Conservation (phyloP, 2,888 invertebrate genomes). For the Brassicogethes aeneus region DNA sequence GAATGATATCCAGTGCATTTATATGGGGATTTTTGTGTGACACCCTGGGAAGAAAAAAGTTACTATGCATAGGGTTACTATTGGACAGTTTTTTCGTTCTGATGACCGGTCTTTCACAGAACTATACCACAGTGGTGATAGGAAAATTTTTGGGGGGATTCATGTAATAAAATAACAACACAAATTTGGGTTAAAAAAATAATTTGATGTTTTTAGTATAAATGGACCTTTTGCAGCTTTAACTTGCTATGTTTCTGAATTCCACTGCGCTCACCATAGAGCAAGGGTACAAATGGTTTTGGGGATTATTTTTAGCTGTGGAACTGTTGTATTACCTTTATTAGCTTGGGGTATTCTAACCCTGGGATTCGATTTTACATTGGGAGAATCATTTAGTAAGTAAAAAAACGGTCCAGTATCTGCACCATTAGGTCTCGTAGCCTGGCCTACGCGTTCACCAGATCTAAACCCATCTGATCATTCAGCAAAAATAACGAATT, state of each 20-base stretch:
- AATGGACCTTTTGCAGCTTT: conserved; percentile 68
- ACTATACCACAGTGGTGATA: conserved; percentile 55
- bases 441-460: too few species aligned
- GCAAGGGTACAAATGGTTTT: conserved; percentile 55
- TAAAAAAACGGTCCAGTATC: too few species aligned
- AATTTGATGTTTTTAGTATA: conserved; percentile 38
- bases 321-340: conserved; percentile 54
- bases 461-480: too few species aligned
- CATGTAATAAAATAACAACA: conserved; percentile 48
- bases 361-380: conserved; percentile 30
- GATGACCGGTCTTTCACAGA: conserved; percentile 55
- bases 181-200: not conserved
- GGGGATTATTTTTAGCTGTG: conserved; percentile 58
- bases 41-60: conserved; percentile 57
- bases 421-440: too few species aligned
- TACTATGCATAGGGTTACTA: conserved; percentile 58
- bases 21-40: conserved; percentile 74
- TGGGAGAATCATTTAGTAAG: conserved; percentile 21
- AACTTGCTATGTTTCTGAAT: conserved; percentile 63
- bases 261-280: conserved; percentile 58
- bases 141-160: conserved; percentile 68
- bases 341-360: conserved; percentile 68
- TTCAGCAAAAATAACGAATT: too few species aligned
- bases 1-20: conserved; percentile 63
- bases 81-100: conserved; percentile 55